Evolutionary conservation across 92 coral and sea anemone species (phyloP), one percentile per base, ranked within the genome.

Genomic region (Phenganax subtilis): DNA sequence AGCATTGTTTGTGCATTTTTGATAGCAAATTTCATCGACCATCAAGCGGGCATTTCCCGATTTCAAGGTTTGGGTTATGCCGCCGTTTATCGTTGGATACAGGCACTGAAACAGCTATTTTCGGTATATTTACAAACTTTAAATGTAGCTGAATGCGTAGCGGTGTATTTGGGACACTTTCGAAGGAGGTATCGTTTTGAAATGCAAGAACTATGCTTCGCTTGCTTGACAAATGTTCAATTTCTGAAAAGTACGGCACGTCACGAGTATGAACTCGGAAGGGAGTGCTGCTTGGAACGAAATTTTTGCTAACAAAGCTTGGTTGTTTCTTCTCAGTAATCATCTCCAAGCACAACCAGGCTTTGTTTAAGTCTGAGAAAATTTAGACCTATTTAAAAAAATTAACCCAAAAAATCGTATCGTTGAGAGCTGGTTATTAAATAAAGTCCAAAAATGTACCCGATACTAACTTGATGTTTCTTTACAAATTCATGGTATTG

Each of bases 261-360:
- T 66, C 72, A 16, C 51, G 47, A 37, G 47, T 37, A 25, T 12
- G 12, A 66, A 66, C 72, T 66, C 72, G 72, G 72, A 66, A 66
- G 72, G 72, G 72, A 27, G 72, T 66, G 72, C 47, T 66, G 72
- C 20, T 66, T 66, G 72, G 72, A 66, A 66, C 51, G 51, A 66
- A 66, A 25, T 1, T 66, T 64, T 30, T 66, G 31, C 72, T 5
- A 51, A 29, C 72, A 66, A 16, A 16, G 30, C 44, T 66, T 66
- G 72, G 12, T 66, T 66, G 47, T 66, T 51, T 25, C 11, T 14
- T 51, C 6, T 14, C 51, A 37, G 5, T 37, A 37, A 37, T 66
- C 7, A 5, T 20, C 11, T 66, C 12, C 72, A 66, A 29, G 25
- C 28, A 66, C 11, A 29, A 66, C 47, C 72, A 6, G 10, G 51